These are phyloP conservation scores for Acanthisitta chloris DNA, from an alignment of 2,113 vertebrate genomes.

Conservation along the genomic window DNA sequence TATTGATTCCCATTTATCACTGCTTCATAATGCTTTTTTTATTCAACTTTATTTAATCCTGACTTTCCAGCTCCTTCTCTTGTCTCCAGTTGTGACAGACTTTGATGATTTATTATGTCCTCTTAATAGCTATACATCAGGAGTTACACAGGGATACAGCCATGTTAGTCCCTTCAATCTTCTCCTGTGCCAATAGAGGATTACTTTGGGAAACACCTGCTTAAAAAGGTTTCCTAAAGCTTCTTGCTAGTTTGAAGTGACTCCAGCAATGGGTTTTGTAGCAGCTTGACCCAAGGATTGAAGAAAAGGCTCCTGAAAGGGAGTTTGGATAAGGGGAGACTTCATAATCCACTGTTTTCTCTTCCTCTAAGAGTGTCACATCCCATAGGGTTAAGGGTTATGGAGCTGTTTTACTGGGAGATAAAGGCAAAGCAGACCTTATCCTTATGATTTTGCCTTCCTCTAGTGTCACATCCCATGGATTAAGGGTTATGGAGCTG, in stretches of 20 bases:
- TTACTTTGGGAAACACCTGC: neutral
- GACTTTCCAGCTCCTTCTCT: neutral
- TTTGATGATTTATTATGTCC: constrained; percentile 25
- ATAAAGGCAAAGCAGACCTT: neutral
- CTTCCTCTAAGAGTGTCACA: neutral
- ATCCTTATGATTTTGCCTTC: neutral
- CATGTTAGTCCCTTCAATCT: neutral
- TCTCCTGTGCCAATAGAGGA: neutral
- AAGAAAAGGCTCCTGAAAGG: neutral
- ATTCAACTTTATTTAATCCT: constrained; percentile 59
- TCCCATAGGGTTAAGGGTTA: neutral
- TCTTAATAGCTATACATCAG: neutral
- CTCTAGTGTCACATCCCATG: neutral
- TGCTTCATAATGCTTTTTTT: constrained; percentile 31
- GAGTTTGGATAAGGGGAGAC: neutral
- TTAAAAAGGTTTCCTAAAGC: neutral
- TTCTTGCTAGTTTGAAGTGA: neutral
- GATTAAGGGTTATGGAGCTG: neutral
- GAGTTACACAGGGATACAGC: neutral
- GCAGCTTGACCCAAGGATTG: neutral
- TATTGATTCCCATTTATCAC: constrained; percentile 36
- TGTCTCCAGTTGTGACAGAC: constrained; percentile 15
- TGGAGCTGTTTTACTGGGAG: neutral
- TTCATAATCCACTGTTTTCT: neutral
- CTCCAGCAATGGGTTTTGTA: rapidly evolving